Evolutionary conservation across 2,113 vertebrate genomes (phyloP), one percentile per base, ranked within the genome.

Genomic region (Sceloporus undulatus): DNA sequence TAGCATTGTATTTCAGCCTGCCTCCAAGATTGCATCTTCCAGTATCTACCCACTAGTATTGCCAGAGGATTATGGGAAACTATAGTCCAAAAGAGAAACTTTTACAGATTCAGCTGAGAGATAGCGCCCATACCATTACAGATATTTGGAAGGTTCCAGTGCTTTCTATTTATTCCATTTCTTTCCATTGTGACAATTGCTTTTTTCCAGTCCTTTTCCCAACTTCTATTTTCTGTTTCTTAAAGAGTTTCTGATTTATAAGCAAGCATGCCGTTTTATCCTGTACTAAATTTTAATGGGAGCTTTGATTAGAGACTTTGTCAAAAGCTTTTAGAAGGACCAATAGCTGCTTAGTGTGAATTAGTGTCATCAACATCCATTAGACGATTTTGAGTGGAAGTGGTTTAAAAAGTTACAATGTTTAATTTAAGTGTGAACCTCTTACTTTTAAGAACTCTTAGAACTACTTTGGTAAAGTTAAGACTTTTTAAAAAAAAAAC

Each of bases 381-480:
- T 91, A 87, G 73, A 87, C 68, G 85, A 78, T 38, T 75, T 68
- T 9, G 9, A 19, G 52, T 71, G 13, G 3, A 77, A 77, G 34
- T 77, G 29, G 9, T 40, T 83, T 40, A 9, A 78, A 84, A 88
- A 56, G 8, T 74, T 86, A 81, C 88, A 90, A 34, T 52, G 78
- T 76, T 82, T 76, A 71, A 42, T 11, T 74, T 73, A 76, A 91
- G 85, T 92, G 89, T 91, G 73, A 90, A 82, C 89, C 27, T 84
- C n/a, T 85, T 89, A 52, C 91, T 92, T 93, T 93, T 83, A 84
- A 54, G 84, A 82, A 59, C 65, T 89, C 90, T 42, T 79, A 89
- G 92, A 77, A 79, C 93, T 92, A 85, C 54, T 56, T 89, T 87
- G 62, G 62, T 11, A 42, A 91, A 77, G 91, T 59, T 85, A 82